These are phyloP conservation scores for Linurgus olivaceus DNA, from an alignment of 2,797 vertebrate species.

Conservation along the genomic window DNA sequence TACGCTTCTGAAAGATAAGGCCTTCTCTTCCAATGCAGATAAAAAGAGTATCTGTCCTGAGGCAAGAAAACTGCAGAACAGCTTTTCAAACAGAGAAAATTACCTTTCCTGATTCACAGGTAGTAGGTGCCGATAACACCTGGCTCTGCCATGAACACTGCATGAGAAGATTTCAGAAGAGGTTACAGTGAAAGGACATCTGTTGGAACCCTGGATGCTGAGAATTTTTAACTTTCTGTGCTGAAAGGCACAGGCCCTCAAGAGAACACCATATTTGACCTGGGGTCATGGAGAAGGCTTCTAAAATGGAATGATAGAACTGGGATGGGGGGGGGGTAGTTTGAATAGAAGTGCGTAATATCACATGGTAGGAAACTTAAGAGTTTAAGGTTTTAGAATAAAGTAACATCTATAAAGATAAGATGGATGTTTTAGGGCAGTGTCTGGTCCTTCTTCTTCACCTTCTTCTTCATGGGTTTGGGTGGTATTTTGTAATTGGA, in stretches of 20 bases:
- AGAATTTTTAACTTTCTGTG: neutral
- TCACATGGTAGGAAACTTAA: neutral
- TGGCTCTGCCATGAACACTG: neutral
- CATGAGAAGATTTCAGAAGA: neutral
- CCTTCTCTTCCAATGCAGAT: neutral
- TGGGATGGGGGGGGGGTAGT: neutral
- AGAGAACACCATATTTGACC: neutral
- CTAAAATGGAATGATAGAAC: neutral
- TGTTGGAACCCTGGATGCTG: neutral
- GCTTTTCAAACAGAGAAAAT: neutral
- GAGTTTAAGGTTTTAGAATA: neutral
- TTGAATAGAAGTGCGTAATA: neutral
- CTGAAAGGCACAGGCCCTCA: neutral
- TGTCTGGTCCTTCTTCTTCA: neutral
- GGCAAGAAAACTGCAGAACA: neutral
- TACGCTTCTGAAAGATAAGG: neutral
- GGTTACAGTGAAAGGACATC: neutral
- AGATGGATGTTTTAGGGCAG: neutral
- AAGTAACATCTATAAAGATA: neutral
- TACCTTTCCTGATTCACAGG: neutral
- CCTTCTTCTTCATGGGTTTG: neutral
- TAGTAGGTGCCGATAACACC: fast-evolving
- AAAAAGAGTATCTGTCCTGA: neutral
- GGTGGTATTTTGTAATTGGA: neutral
- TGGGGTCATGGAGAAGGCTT: neutral